phyloP scores from a whole-genome alignment of 2,888 invertebrate species.

The Andrena trimmerana region DNA sequence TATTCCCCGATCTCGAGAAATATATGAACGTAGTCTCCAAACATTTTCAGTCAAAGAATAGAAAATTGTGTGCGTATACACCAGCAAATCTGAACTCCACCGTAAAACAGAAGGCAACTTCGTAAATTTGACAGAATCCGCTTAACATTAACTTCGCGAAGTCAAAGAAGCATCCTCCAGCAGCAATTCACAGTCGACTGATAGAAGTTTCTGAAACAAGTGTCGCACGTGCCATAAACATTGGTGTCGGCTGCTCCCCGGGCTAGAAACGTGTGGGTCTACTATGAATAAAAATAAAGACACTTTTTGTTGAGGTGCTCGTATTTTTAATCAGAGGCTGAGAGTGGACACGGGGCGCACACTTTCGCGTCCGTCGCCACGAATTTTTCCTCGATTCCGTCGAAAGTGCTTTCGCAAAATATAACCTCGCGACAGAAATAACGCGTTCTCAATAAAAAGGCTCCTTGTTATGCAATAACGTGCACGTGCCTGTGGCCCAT shows the following conservation, averaged over 20 bases:
- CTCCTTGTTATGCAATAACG: slow-evolving; percentile 48
- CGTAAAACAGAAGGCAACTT: neutral
- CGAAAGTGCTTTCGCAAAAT: slow-evolving; percentile 47
- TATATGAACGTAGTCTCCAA: too few species aligned
- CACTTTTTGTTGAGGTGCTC: slow-evolving; percentile 16
- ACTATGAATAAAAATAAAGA: slow-evolving; percentile 53
- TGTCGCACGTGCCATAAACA: slow-evolving; percentile 57
- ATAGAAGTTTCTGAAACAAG: neutral
- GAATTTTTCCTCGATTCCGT: slow-evolving; percentile 43
- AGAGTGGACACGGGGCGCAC: neutral
- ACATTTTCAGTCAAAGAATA: too few species aligned
- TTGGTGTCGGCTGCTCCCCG: slow-evolving; percentile 49
- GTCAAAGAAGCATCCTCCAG: neutral
- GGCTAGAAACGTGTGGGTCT: neutral
- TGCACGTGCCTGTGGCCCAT: slow-evolving; percentile 24
- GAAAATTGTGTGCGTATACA: too few species aligned
- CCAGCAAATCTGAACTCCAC: too few species aligned
- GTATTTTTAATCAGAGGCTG: slow-evolving; percentile 59
- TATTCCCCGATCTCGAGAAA: too few species aligned
- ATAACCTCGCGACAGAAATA: slow-evolving; percentile 62
- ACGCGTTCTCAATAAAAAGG: slow-evolving; percentile 60
- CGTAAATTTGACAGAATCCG: too few species aligned
- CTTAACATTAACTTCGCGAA: too few species aligned
- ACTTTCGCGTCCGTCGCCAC: slow-evolving; percentile 11
- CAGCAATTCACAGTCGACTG: neutral